Conservation (phyloP, 2,797 vertebrate species). For the Coregonus suidteri region DNA sequence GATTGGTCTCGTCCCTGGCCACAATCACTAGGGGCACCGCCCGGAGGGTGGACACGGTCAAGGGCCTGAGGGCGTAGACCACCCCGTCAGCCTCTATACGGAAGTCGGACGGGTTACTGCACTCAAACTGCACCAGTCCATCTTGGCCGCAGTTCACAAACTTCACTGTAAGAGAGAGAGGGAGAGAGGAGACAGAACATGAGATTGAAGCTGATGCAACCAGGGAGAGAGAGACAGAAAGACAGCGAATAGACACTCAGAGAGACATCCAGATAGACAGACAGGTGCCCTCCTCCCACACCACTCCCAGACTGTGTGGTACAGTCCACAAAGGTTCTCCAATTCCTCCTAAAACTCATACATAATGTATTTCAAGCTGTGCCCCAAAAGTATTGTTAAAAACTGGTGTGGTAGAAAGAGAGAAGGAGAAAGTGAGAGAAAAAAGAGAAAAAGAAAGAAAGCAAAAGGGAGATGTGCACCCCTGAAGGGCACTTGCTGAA, state of each 20-base stretch:
- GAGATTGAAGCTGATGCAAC: slow-evolving; percentile 31
- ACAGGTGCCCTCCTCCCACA: slow-evolving; percentile 12
- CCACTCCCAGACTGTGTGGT: slow-evolving; percentile 39
- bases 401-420: slow-evolving; percentile 67
- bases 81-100: slow-evolving; percentile 85
- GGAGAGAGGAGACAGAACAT: slow-evolving; percentile 37
- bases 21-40: slow-evolving; percentile 77
- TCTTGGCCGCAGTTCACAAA: slow-evolving; percentile 86
- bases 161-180: slow-evolving; percentile 75
- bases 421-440: slow-evolving; percentile 31
- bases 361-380: slow-evolving; percentile 78
- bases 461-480: slow-evolving; percentile 29
- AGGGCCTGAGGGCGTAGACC: slow-evolving; percentile 82
- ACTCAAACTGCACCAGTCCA: slow-evolving; percentile 82
- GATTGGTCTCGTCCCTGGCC: slow-evolving; percentile 81
- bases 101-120: slow-evolving; percentile 87
- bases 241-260: not conserved
- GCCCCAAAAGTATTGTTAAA: slow-evolving; percentile 72
- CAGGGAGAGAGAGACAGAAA: slow-evolving; percentile 30
- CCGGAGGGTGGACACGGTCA: slow-evolving; percentile 72
- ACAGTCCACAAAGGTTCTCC: slow-evolving; percentile 54
- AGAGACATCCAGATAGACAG: slow-evolving; percentile 22
- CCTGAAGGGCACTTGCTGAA: slow-evolving; percentile 58
- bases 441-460: slow-evolving; percentile 25
- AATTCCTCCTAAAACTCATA: slow-evolving; percentile 71